phyloP scores from a whole-genome alignment of 2,797 vertebrate species.

The Phyllotis vaccarum region DNA sequence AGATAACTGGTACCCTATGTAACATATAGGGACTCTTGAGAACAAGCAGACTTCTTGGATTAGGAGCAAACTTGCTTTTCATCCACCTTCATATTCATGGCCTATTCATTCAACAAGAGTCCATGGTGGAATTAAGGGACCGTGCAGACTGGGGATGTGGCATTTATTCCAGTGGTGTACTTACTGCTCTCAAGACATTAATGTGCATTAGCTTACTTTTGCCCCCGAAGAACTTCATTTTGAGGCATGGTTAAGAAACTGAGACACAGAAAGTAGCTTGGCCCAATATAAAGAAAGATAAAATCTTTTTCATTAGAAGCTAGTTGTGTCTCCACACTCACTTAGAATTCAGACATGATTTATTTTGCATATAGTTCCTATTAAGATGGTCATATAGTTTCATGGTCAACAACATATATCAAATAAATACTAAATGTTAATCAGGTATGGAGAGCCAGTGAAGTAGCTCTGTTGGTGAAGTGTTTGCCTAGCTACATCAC shows the following conservation, averaged over 20 bases:
- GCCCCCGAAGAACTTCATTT: neutral
- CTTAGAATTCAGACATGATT: neutral
- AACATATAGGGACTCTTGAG: slow-evolving; percentile 12
- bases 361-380: neutral
- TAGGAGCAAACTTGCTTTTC: neutral
- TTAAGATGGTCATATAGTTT: neutral
- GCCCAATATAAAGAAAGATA: neutral
- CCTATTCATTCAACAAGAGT: neutral
- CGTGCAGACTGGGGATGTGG: neutral
- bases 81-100: neutral
- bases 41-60: slow-evolving; percentile 26
- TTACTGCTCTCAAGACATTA: neutral
- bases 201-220: neutral
- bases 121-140: neutral
- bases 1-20: neutral
- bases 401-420: neutral
- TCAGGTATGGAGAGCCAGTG: neutral
- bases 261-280: neutral
- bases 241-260: neutral
- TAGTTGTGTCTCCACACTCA: neutral
- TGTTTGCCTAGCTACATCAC: neutral
- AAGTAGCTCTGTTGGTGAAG: neutral
- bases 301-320: too few species aligned
- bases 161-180: neutral
- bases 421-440: neutral